phyloP scores from a whole-genome alignment of 2,888 invertebrate genomes.

The Drosophila hamatofila region DNA sequence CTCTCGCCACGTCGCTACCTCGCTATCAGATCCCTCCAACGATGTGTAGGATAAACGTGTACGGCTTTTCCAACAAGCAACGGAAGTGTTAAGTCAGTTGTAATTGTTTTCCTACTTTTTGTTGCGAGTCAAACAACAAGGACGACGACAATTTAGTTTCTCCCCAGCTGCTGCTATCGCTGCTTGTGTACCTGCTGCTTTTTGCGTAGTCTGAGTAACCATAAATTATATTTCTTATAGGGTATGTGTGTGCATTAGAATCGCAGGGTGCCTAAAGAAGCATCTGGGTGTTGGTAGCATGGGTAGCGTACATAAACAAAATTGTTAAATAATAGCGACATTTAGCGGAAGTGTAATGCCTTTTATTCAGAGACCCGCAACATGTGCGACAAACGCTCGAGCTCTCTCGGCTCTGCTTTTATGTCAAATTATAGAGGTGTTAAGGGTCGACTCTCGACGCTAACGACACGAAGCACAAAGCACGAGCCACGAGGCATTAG shows the following conservation, averaged over 20 bases:
- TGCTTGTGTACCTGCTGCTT: slow-evolving; percentile 10
- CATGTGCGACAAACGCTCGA: slow-evolving; percentile 76
- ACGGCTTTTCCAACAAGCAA: slow-evolving; percentile 73
- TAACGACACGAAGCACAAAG: slow-evolving; percentile 13
- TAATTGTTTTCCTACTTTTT: slow-evolving; percentile 77
- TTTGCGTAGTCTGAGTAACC: slow-evolving; percentile 58
- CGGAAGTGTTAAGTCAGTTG: slow-evolving; percentile 81
- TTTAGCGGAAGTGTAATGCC: slow-evolving; percentile 74
- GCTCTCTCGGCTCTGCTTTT: slow-evolving; percentile 44
- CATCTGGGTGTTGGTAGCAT: slow-evolving; percentile 34
- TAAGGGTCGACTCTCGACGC: slow-evolving; percentile 29
- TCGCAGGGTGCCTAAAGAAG: not conserved
- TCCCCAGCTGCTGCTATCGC: not conserved
- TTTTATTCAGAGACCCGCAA: slow-evolving; percentile 53
- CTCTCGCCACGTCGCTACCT: slow-evolving; percentile 2
- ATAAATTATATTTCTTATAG: slow-evolving; percentile 71
- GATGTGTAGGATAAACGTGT: slow-evolving; percentile 59
- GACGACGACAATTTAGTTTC: slow-evolving; percentile 74
- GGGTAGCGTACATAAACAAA: slow-evolving; percentile 68
- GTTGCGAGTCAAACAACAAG: slow-evolving; percentile 34
- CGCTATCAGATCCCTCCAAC: not conserved
- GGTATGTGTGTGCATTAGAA: slow-evolving; percentile 14
- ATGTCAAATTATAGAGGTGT: slow-evolving; percentile 66
- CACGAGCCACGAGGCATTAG: slow-evolving; percentile 2
- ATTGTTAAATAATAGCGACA: slow-evolving; percentile 79